A percentile compares a stretch with the other conserved stretches of the same genome.
Evolutionary conservation across 2,113 vertebrate genomes (phyloP).

Genomic region (Megaptera novaeangliae): DNA sequence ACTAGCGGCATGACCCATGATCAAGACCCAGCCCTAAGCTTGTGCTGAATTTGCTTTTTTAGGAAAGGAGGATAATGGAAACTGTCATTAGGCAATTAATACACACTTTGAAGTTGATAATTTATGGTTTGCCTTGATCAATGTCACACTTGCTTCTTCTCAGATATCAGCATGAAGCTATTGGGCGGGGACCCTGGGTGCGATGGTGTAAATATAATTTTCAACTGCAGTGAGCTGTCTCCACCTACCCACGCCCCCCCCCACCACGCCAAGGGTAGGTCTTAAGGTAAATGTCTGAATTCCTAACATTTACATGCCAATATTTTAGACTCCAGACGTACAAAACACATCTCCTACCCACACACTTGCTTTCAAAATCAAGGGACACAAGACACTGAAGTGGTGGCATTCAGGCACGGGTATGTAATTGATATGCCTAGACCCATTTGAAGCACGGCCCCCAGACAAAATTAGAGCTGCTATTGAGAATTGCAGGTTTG

Average conservation of each 20-base stretch:
- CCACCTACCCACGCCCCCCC: not conserved
- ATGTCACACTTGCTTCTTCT: not conserved
- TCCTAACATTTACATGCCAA: not conserved
- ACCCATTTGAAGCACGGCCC: not conserved
- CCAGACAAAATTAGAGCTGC: not conserved
- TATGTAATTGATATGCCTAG: not conserved
- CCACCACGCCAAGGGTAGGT: not conserved
- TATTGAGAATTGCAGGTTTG: not conserved
- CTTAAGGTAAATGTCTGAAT: not conserved
- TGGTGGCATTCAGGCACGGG: not conserved
- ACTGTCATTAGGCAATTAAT: constrained; percentile 46
- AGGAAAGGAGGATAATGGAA: constrained; percentile 58
- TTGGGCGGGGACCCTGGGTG: not conserved
- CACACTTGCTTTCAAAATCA: not conserved
- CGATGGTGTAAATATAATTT: not conserved
- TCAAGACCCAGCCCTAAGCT: not conserved
- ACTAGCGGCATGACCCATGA: not conserved
- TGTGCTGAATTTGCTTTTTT: constrained; percentile 57
- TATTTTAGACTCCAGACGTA: not conserved
- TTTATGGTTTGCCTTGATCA: constrained; percentile 23
- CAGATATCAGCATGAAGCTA: not conserved
- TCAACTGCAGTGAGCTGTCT: not conserved
- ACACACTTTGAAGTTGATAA: constrained; percentile 13
- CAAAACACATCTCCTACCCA: not conserved
- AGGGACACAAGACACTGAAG: not conserved